phyloP scores from a whole-genome alignment of 2,888 invertebrate species.

The Caenorhabditis zanzibari region DNA sequence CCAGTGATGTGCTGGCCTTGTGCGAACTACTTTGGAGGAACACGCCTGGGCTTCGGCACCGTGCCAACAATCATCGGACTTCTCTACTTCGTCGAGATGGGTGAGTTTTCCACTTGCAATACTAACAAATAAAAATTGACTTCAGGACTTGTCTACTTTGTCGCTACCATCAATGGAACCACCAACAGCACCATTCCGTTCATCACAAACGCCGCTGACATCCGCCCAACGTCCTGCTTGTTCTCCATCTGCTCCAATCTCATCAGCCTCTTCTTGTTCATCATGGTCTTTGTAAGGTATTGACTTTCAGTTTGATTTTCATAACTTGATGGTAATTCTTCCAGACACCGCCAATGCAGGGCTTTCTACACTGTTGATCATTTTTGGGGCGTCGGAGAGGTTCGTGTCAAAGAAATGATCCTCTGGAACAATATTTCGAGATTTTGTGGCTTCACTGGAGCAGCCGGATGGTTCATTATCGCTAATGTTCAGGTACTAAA shows the following conservation, averaged over 20 bases:
- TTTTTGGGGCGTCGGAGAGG: neutral
- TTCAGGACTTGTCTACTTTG: constrained; percentile 75
- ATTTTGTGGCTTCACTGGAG: constrained; percentile 73
- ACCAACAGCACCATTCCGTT: constrained; percentile 83
- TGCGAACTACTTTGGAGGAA: no score
- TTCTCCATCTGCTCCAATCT: constrained; percentile 76
- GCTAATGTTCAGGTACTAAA: constrained; percentile 81
- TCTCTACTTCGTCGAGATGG: neutral
- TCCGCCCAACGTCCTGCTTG: constrained; percentile 79
- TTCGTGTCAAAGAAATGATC: neutral
- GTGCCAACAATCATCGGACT: neutral
- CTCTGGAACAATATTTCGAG: constrained; percentile 66
- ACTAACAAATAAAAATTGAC: neutral
- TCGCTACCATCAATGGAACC: constrained; percentile 78
- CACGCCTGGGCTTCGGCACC: no score
- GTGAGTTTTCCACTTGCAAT: neutral
- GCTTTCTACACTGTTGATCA: neutral
- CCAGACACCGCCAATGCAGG: constrained; percentile 3
- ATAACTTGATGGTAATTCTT: neutral
- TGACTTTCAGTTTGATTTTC: neutral
- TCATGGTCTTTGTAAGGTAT: constrained; percentile 78
- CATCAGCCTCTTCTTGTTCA: constrained; percentile 70
- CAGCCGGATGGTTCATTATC: constrained; percentile 80
- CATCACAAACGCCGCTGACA: constrained; percentile 79
- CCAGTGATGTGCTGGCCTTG: no score